Evolutionary conservation across 2,797 vertebrate genomes (phyloP).

Genomic region (Limosa lapponica): DNA sequence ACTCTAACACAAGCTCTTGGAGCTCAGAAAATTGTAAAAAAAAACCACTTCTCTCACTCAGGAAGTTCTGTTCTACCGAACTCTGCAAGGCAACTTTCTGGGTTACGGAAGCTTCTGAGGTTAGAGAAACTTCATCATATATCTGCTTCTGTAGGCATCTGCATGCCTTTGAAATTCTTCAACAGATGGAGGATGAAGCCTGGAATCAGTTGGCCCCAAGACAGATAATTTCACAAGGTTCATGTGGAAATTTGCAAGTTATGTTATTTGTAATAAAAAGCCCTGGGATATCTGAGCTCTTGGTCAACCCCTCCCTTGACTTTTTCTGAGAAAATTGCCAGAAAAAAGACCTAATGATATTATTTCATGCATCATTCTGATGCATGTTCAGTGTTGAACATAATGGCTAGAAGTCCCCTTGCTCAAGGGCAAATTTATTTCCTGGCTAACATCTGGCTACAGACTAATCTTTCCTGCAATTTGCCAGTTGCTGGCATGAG

Average conservation of each 20-base stretch:
- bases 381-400: background rate
- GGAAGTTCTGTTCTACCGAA: background rate
- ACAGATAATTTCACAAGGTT: background rate
- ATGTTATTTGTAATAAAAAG: background rate
- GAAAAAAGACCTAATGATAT: background rate
- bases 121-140: background rate
- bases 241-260: background rate
- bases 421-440: constrained; percentile 59
- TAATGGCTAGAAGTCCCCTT: constrained; percentile 5
- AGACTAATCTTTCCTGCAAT: constrained; percentile 41
- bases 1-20: background rate
- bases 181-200: background rate
- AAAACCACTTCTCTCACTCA: background rate
- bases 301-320: background rate
- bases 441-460: constrained; percentile 50
- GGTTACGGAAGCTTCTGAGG: background rate
- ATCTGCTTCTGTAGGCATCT: background rate
- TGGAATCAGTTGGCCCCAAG: background rate
- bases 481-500: constrained; percentile 41
- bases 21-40: background rate
- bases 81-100: background rate
- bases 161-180: background rate
- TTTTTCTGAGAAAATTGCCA: background rate
- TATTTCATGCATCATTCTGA: background rate
- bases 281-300: background rate